Base-by-base conservation (phyloP, 1,140 invertebrate genomes). In the Hyles euphorbiae region DNA sequence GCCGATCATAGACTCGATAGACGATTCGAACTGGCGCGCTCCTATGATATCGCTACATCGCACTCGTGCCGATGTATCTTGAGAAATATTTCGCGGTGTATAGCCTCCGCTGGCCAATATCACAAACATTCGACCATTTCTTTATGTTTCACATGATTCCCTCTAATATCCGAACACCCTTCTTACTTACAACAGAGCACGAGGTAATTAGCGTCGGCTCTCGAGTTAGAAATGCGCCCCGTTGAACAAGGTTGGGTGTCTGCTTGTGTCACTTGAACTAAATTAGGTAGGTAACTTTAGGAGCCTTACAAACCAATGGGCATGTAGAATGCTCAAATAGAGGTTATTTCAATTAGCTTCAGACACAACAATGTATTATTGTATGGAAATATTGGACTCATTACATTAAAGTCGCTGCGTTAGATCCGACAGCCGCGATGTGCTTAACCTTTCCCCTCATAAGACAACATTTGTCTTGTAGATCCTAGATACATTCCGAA, bases 1-100 rank as follows among this genome's bases (percentile, higher is more conserved):
- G 71, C 71, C 78, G 84, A 87, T 87, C 84, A 87, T 87, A 85
- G 81, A 75, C 58, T 81, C 80, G 84, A 87, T 87, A 87, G 84
- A 85, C 79, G 81, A 85, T 87, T 79, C 81, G 74, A 75, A 82
- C 81, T 78, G 68, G 77, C 75, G 75, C 79, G 72, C 74, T 68
- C 73, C 65, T 71, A 58, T 77, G 78, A 81, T 87, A 87, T 87
- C 84, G 76, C 72, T 77, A 74, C 76, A 87, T 84, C 81, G 79
- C 76, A 72, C 81, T 88, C 81, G 83, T 80, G 76, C 78, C 74
- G 77, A 85, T 85, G 74, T 77, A 88, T 86, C 83, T 83, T 70
- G 70, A 70, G 73, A 84, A 86, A 84, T 88, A 86, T 86, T 87
- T 83, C 72, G 78, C 83, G 72, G 76, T 74, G 72, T 70, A 76